Base-by-base conservation (phyloP, 1,140 invertebrate genomes). In the Bombus soroeensis region DNA sequence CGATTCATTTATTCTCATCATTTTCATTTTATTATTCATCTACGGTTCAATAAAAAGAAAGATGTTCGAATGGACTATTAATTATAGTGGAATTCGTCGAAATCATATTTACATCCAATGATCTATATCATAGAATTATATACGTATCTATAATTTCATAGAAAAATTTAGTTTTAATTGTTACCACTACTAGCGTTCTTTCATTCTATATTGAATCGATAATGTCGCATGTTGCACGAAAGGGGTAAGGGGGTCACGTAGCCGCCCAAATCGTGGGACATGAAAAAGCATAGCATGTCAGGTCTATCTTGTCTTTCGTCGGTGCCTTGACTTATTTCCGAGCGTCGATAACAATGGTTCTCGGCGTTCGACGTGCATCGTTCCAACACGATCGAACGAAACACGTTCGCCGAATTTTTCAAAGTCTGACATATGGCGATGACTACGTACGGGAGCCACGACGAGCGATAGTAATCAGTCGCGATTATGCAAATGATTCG, bases 401-500 rank as follows among this genome's bases (percentile, higher is more conserved):
- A n/a, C 59, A 74, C 68, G 75, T 90, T 82, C 74, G 73, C 64
- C 39, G 34, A 53, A 70, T 85, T 90, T 83, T 87, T 92, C 83
- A 71, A 85, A 47, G 76, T 64, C 57, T 34, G 53, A 71, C 74
- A 75, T 70, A 43, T 66, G 79, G 8, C 75, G 81, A 76, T 73
- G 81, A 83, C 72, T 86, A 77, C 53, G 28, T 75, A n/a, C 80
- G 80, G 81, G 79, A 84, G 82, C 72, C 81, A 77, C 76, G 75
- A 32, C 70, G 77, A 88, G 79, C 87, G 87, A 74, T 81, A 79
- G 83, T 89, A 92, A 93, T 93, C 89, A 88, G 87, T 87, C 47
- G 86, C 86, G 92, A 92, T 93, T 93, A 92, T 93, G 92, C 86
- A 92, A 93, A 93, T 92, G 89, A 91, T 91, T 90, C 87, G 87